Conservation (phyloP, 2,797 vertebrate genomes). For the Apogon talboti region DNA sequence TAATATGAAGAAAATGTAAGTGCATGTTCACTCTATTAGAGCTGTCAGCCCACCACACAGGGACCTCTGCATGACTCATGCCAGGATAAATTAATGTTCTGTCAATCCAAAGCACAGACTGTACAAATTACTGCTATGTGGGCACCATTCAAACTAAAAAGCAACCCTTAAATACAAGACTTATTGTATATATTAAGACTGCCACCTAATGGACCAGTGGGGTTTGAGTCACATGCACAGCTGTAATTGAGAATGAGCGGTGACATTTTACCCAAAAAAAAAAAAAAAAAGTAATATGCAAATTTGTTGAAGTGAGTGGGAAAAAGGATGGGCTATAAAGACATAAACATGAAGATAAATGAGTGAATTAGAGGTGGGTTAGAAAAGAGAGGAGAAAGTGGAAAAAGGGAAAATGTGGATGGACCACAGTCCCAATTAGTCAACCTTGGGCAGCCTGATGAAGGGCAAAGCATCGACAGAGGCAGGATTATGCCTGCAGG, state of each 20-base stretch:
- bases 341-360: conserved; percentile 33
- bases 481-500: conserved; percentile 70
- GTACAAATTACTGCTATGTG: conserved; percentile 23
- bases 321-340: not conserved
- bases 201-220: conserved; percentile 38
- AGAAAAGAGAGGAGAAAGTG: not conserved
- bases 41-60: conserved; percentile 32
- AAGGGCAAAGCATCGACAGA: conserved; percentile 79
- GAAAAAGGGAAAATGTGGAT: conserved; percentile 39
- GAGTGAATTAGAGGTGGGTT: not conserved
- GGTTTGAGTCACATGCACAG: conserved; percentile 11
- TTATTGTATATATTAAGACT: conserved; percentile 45
- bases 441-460: conserved; percentile 76
- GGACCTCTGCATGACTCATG: conserved; percentile 22
- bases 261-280: conserved; percentile 21
- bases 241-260: conserved; percentile 43
- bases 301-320: conserved; percentile 14
- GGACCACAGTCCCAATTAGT: conserved; percentile 60
- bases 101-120: conserved; percentile 13
- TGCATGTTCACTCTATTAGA: conserved; percentile 12
- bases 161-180: conserved; percentile 11
- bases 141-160: conserved; percentile 30
- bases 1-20: conserved; percentile 20
- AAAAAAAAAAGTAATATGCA: conserved; percentile 13
- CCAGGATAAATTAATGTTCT: conserved; percentile 23